A percentile compares a stretch with the other conserved stretches of the same genome.
These are phyloP conservation scores for Ailurus styani DNA, from an alignment of 2,113 vertebrate genomes.

Conservation along the genomic window DNA sequence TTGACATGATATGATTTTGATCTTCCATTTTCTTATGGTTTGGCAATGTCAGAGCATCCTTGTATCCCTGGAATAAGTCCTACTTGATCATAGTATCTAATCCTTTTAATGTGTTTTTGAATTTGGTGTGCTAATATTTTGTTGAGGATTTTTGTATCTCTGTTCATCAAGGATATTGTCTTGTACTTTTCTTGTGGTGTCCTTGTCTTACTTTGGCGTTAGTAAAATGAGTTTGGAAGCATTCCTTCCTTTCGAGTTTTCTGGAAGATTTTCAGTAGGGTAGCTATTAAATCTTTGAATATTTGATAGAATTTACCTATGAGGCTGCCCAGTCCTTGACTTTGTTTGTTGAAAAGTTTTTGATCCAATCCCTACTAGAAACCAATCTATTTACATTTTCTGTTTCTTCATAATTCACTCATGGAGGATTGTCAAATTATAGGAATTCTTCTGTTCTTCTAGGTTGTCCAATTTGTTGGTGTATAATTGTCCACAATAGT, in stretches of 20 bases:
- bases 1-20: not conserved
- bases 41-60: not conserved
- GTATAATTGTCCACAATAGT: not conserved
- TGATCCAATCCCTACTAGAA: not conserved
- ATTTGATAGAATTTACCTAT: not conserved
- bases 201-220: not conserved
- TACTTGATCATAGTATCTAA: not conserved
- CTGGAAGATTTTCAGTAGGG: not conserved
- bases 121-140: not conserved
- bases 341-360: not conserved
- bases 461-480: not conserved
- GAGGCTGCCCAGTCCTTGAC: not conserved
- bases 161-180: not conserved
- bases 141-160: not conserved
- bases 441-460: not conserved
- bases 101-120: not conserved
- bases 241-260: not conserved
- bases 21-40: not conserved
- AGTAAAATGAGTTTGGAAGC: not conserved
- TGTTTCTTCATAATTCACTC: not conserved
- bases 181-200: not conserved
- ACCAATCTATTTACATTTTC: not conserved
- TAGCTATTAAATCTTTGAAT: not conserved
- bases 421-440: not conserved
- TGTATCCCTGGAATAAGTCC: not conserved